A percentile compares a stretch with the other conserved stretches of the same genome.
These are phyloP conservation scores for Amblyjoppa proteus DNA, from an alignment of 2,888 invertebrate genomes.

Conservation along the genomic window DNA sequence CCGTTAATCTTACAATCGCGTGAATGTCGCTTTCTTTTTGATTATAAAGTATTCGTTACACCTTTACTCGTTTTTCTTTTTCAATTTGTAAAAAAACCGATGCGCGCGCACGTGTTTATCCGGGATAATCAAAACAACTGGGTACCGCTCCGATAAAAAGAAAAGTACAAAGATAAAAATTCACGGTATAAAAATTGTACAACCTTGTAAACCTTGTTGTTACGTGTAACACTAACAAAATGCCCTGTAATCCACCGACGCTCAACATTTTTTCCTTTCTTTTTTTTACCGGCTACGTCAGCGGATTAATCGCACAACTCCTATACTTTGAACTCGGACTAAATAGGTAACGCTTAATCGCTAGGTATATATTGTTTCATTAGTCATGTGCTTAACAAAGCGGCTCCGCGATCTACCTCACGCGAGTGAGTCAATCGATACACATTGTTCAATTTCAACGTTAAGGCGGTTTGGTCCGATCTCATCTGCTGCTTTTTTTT, in stretches of 20 bases:
- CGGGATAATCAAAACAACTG: not conserved
- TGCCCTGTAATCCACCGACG: constrained; percentile 65
- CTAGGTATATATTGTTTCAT: constrained; percentile 70
- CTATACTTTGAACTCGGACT: constrained; percentile 73
- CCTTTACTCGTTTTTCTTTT: not conserved
- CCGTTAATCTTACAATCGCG: constrained; percentile 21
- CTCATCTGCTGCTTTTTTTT: constrained; percentile 67
- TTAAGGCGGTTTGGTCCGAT: constrained; percentile 83
- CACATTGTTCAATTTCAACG: constrained; percentile 61
- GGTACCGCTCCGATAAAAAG: constrained; percentile 31
- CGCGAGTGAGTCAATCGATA: constrained; percentile 54
- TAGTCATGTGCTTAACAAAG: constrained; percentile 78
- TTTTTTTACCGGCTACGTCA: constrained; percentile 38
- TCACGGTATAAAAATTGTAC: constrained; percentile 67
- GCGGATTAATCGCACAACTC: constrained; percentile 64
- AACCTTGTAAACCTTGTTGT: constrained; percentile 61
- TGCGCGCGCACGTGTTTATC: not conserved
- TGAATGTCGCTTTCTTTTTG: constrained; percentile 34
- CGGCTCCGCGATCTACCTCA: constrained; percentile 71
- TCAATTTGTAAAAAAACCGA: not conserved
- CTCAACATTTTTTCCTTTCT: constrained; percentile 15
- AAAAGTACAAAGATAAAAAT: constrained; percentile 62
- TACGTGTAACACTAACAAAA: constrained; percentile 65
- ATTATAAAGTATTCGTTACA: constrained; percentile 17
- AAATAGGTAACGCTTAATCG: constrained; percentile 73